Percentiles rank a stretch among this genome's conserved stretches.
These are phyloP conservation scores for Lycaena phlaeas DNA, from an alignment of 2,888 invertebrate genomes.

Conservation along the genomic window DNA sequence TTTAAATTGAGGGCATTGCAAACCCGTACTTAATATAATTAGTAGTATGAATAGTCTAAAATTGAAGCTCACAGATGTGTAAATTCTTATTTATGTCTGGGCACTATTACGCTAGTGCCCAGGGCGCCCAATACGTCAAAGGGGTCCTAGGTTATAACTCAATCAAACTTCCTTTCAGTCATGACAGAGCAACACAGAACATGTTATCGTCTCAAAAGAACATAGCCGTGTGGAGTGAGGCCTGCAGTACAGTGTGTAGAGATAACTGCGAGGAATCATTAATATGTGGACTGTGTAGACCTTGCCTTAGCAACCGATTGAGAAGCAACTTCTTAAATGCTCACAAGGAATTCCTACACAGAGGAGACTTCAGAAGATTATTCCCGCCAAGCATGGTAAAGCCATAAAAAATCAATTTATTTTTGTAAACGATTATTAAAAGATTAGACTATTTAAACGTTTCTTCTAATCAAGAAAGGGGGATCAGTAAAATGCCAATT, in stretches of 20 bases:
- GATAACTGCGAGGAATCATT: constrained; percentile 72
- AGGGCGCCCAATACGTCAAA: too few species aligned
- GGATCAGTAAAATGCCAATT: too few species aligned
- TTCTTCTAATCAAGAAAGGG: too few species aligned
- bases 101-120: too few species aligned
- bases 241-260: constrained; percentile 67
- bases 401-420: neutral
- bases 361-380: constrained; percentile 85
- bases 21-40: too few species aligned
- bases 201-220: constrained; percentile 87
- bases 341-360: constrained; percentile 85
- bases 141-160: too few species aligned
- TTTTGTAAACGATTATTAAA: neutral
- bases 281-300: constrained; percentile 83
- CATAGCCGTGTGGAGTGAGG: constrained; percentile 80
- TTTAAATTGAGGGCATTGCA: too few species aligned
- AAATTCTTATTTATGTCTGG: too few species aligned
- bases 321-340: constrained; percentile 76
- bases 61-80: too few species aligned
- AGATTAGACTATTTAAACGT: too few species aligned
- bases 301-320: constrained; percentile 78
- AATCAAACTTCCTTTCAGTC: constrained; percentile 49
- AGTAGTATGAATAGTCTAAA: too few species aligned
- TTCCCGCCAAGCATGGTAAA: constrained; percentile 81
- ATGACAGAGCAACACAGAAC: constrained; percentile 51